Conservation (phyloP, 2,113 vertebrate species). For the Manacus vitellinus region DNA sequence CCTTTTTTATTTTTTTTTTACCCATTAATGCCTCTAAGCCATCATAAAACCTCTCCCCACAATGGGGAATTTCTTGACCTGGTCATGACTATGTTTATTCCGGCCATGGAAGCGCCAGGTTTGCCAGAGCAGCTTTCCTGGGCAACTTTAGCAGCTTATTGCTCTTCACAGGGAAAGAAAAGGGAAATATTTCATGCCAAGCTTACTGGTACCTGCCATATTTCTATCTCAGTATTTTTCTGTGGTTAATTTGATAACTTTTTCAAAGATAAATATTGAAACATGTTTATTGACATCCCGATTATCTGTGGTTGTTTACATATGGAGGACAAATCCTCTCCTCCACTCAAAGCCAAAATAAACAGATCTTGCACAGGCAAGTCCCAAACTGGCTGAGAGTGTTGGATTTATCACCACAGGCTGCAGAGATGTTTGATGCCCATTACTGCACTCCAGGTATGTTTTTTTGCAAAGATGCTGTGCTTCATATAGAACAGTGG, state of each 20-base stretch:
- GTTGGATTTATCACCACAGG: background rate
- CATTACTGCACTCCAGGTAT: background rate
- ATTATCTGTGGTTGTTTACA: constrained; percentile 25
- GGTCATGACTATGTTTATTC: background rate
- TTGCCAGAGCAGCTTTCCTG: background rate
- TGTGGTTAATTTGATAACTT: background rate
- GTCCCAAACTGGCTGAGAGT: background rate
- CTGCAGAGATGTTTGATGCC: background rate
- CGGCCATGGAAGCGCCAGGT: background rate
- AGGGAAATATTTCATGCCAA: background rate
- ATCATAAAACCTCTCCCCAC: background rate
- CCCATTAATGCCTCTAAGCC: background rate
- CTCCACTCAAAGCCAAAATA: background rate
- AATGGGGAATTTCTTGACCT: background rate
- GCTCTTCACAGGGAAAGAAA: background rate
- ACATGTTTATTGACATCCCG: background rate
- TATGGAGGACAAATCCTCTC: background rate
- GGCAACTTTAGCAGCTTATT: background rate
- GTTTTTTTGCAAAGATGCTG: background rate
- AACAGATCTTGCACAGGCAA: constrained; percentile 4
- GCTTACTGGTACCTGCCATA: background rate
- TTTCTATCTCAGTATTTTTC: background rate
- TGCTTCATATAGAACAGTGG: background rate
- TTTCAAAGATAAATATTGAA: background rate
- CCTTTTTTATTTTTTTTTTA: background rate